A percentile compares a stretch with the other conserved stretches of the same genome.
These are phyloP conservation scores for Bombus pyrosoma DNA, from an alignment of 1,140 invertebrate genomes.

Conservation along the genomic window DNA sequence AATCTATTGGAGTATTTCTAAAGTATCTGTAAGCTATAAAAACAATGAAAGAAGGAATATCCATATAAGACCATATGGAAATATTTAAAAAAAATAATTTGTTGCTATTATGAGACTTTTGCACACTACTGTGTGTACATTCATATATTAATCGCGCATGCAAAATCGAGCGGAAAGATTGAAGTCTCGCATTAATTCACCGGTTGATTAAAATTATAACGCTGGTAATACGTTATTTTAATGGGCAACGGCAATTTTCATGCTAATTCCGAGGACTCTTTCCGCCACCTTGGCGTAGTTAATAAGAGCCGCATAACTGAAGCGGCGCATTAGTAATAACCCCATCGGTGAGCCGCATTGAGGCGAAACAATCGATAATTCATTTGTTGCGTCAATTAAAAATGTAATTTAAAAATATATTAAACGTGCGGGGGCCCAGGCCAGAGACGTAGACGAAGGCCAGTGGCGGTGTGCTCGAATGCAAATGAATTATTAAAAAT, in stretches of 20 bases:
- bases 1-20: neutral
- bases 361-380: conserved; percentile 76
- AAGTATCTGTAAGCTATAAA: neutral
- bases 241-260: conserved; percentile 45
- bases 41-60: no score
- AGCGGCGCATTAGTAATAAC: conserved; percentile 67
- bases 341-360: conserved; percentile 49
- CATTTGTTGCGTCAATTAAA: conserved; percentile 78
- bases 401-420: conserved; percentile 81
- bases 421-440: conserved; percentile 57
- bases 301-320: conserved; percentile 50
- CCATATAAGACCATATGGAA: neutral
- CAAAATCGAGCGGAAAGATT: neutral
- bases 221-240: neutral
- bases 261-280: conserved; percentile 53
- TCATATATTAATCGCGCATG: neutral
- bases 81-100: neutral
- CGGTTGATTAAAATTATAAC: neutral
- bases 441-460: conserved; percentile 43
- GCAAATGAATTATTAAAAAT: conserved; percentile 83
- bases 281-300: conserved; percentile 49
- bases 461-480: conserved; percentile 72
- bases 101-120: neutral
- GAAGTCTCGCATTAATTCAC: neutral
- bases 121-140: neutral